Percentiles rank a stretch among this genome's conserved stretches.
Evolutionary conservation across 2,797 vertebrate species (phyloP).

Genomic region (Xiphophorus birchmanni): DNA sequence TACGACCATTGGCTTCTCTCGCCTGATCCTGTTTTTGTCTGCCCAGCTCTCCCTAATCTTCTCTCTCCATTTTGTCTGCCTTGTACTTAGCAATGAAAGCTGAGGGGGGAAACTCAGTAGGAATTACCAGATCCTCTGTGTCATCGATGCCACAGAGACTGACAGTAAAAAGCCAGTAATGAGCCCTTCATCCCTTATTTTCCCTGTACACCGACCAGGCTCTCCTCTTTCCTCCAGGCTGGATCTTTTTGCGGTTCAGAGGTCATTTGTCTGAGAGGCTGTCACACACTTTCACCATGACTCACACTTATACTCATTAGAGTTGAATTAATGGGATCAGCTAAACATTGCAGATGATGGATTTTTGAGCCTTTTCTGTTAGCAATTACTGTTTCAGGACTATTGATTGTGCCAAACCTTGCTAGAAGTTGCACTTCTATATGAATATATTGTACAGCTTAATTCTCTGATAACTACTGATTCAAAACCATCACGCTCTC

Average conservation of each 20-base stretch:
- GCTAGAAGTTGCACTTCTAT: conserved; percentile 28
- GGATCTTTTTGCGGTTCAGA: conserved; percentile 36
- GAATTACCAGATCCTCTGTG: conserved; percentile 58
- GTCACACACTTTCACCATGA: conserved; percentile 12
- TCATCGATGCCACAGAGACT: conserved; percentile 56
- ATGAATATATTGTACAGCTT: conserved; percentile 20
- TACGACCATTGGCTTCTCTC: conserved; percentile 13
- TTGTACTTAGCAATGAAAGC: conserved; percentile 29
- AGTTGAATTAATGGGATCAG: conserved; percentile 56
- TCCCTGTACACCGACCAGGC: conserved; percentile 36
- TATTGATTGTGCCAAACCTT: conserved; percentile 49
- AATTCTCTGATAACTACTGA: conserved; percentile 44
- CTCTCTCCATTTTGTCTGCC: conserved; percentile 51
- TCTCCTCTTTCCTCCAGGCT: conserved; percentile 5
- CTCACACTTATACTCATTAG: conserved; percentile 17
- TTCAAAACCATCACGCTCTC: conserved; percentile 22
- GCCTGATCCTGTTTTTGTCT: conserved; percentile 34
- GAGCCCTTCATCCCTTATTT: conserved; percentile 49
- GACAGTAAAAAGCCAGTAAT: conserved; percentile 65
- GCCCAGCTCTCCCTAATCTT: conserved; percentile 37
- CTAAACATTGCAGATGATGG: conserved; percentile 58
- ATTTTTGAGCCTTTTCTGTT: conserved; percentile 46
- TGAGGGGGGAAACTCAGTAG: conserved; percentile 40
- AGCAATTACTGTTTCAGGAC: conserved; percentile 60
- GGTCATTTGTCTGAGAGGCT: conserved; percentile 39